A percentile compares a stretch with the other conserved stretches of the same genome.
Conservation (phyloP, 2,797 vertebrate genomes). For the Choloepus didactylus region DNA sequence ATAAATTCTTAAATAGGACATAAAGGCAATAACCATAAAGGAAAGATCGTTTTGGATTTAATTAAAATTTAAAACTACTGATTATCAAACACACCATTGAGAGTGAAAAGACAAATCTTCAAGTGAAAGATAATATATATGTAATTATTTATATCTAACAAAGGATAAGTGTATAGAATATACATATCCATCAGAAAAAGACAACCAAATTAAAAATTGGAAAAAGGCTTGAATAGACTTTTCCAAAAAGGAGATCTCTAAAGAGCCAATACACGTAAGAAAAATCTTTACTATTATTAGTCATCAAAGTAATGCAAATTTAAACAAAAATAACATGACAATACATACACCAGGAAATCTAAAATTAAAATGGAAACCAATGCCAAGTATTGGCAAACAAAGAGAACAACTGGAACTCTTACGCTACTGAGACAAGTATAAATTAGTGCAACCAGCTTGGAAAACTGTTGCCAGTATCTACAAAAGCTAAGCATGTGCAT, state of each 20-base stretch:
- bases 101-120: neutral
- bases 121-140: neutral
- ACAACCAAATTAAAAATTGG: neutral
- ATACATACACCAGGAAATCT: neutral
- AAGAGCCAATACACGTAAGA: neutral
- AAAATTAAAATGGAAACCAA: neutral
- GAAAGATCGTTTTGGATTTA: neutral
- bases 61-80: slow-evolving; percentile 5
- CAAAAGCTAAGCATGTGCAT: neutral
- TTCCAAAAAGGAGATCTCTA: neutral
- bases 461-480: neutral
- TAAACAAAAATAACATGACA: neutral
- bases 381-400: neutral
- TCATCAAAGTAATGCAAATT: neutral
- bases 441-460: neutral
- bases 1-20: neutral
- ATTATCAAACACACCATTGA: neutral
- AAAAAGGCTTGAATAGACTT: neutral
- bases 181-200: neutral
- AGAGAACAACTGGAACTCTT: neutral
- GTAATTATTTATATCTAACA: neutral
- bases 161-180: neutral
- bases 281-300: neutral
- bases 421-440: neutral
- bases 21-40: neutral